These are phyloP conservation scores for Idaea aversata DNA, from an alignment of 2,888 invertebrate species.

Conservation along the genomic window DNA sequence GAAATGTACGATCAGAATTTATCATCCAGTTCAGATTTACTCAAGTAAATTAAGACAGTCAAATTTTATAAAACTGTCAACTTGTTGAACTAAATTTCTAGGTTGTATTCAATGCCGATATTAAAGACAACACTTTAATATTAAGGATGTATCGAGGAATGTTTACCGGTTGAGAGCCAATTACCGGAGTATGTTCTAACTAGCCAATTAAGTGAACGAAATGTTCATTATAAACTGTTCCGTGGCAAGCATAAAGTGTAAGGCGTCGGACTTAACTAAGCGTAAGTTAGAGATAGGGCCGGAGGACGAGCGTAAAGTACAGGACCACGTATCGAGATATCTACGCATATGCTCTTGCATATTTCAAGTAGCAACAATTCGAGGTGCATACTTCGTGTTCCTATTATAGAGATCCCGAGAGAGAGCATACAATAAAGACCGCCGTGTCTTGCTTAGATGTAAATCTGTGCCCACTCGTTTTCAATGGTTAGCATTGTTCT, in stretches of 20 bases:
- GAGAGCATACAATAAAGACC: constrained; percentile 53
- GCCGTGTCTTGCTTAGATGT: constrained; percentile 53
- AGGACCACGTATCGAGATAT: constrained; percentile 62
- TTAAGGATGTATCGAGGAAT: constrained; percentile 38
- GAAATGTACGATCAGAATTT: not conserved
- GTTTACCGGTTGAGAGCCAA: constrained; percentile 47
- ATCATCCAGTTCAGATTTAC: not conserved
- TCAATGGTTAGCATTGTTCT: constrained; percentile 58
- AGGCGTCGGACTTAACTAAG: constrained; percentile 52
- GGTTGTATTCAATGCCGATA: not conserved
- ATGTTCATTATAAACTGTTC: constrained; percentile 65
- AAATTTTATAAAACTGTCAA: not conserved
- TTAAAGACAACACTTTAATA: constrained; percentile 1
- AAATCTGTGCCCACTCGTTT: constrained; percentile 59
- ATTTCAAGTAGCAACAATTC: constrained; percentile 54
- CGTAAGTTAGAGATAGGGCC: constrained; percentile 22
- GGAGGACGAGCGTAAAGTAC: constrained; percentile 63
- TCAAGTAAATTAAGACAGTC: not conserved
- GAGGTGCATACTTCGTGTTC: constrained; percentile 52
- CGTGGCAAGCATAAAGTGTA: constrained; percentile 52
- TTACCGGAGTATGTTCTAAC: constrained; percentile 34
- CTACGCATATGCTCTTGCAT: constrained; percentile 66
- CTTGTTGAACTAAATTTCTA: not conserved
- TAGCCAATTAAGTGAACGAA: constrained; percentile 59
- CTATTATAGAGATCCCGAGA: constrained; percentile 41